Percentiles rank a stretch among this genome's conserved stretches.
Conservation (phyloP, 2,113 vertebrate genomes). For the Forbesichthys agassizii region DNA sequence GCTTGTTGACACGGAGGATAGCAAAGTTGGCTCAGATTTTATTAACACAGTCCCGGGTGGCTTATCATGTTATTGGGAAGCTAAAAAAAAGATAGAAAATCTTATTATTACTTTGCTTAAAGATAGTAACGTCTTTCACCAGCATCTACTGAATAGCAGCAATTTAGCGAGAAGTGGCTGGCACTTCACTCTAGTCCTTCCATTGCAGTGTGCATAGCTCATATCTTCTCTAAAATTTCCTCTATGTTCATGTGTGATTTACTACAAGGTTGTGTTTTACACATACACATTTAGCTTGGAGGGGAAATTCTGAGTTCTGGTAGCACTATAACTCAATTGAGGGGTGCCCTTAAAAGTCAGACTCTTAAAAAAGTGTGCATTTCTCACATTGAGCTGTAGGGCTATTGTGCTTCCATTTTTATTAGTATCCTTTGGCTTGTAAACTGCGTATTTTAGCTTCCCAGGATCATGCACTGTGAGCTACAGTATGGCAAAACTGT, state of each 20-base stretch:
- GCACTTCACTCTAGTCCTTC: too few relatives aligned
- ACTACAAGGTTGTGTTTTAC: too few relatives aligned
- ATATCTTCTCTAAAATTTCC: too few relatives aligned
- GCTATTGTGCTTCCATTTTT: slow-evolving; percentile 9
- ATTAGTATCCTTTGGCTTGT: slow-evolving; percentile 8
- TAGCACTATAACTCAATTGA: slow-evolving; percentile 3
- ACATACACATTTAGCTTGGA: too few relatives aligned
- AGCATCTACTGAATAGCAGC: background rate
- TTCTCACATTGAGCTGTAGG: slow-evolving; percentile 12
- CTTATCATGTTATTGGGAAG: slow-evolving; percentile 32
- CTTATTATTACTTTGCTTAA: slow-evolving; percentile 20
- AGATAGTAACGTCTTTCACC: slow-evolving; percentile 34
- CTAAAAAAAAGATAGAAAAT: slow-evolving; percentile 29
- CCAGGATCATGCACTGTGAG: background rate
- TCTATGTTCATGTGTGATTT: too few relatives aligned
- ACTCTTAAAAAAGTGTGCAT: slow-evolving; percentile 17
- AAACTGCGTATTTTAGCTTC: background rate
- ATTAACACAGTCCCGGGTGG: slow-evolving; percentile 36
- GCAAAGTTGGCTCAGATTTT: slow-evolving; percentile 42
- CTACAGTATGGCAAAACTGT: background rate
- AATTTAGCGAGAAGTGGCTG: slow-evolving; percentile 4
- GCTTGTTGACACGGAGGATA: slow-evolving; percentile 27
- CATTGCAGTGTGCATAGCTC: too few relatives aligned
- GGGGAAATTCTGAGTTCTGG: background rate
- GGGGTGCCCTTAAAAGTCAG: slow-evolving; percentile 18